Conservation (phyloP, 2,113 vertebrate species). For the Vireo altiloquus region DNA sequence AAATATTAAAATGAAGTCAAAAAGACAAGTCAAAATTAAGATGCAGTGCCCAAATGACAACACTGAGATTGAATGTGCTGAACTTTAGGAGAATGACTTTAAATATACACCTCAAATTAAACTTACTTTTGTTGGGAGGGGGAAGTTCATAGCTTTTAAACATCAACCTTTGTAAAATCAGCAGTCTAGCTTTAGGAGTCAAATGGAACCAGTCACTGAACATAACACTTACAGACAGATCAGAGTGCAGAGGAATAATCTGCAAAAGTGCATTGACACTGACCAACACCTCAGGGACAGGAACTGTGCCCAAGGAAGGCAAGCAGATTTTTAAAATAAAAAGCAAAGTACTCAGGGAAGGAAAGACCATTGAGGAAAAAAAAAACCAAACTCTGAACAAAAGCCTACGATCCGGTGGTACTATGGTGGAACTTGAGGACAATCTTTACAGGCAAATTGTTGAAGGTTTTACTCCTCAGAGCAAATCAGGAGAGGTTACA, state of each 20-base stretch:
- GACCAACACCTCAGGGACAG: neutral
- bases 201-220: neutral
- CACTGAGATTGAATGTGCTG: neutral
- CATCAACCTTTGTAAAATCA: neutral
- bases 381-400: neutral
- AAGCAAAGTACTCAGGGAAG: neutral
- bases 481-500: neutral
- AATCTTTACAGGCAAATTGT: neutral
- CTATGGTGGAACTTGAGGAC: neutral
- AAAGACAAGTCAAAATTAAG: neutral
- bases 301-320: accelerated
- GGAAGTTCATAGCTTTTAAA: neutral
- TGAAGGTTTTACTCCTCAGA: neutral
- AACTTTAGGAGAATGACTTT: neutral
- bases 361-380: neutral
- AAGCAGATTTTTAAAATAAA: neutral
- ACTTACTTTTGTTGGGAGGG: neutral
- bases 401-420: neutral
- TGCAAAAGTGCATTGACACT: neutral
- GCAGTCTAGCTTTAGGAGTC: neutral
- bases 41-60: neutral
- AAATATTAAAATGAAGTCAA: neutral
- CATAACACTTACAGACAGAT: neutral
- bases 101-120: neutral
- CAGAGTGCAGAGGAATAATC: neutral